A percentile compares a stretch with the other conserved stretches of the same genome.
phyloP scores from a whole-genome alignment of 30 jellyfish, hydroid and myxozoan genomes.

The Aurelia sp. region DNA sequence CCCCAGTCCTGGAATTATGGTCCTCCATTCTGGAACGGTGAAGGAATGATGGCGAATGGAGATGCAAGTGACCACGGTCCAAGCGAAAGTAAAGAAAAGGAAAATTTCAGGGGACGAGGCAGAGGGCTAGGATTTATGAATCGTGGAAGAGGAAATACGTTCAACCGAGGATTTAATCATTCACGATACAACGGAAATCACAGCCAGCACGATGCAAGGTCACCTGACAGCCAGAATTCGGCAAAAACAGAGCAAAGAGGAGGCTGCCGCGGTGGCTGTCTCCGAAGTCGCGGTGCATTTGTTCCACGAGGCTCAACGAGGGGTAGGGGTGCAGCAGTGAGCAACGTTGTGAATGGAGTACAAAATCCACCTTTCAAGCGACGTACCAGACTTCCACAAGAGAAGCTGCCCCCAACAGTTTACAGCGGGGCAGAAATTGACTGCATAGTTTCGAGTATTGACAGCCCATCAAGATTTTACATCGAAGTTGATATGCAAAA shows the following conservation, averaged over 20 bases:
- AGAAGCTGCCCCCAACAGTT: slow-evolving; percentile 2
- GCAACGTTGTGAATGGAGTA: neutral
- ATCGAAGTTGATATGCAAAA: neutral
- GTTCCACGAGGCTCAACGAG: slow-evolving; percentile 8
- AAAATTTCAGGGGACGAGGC: neutral
- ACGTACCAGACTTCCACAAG: slow-evolving; percentile 38
- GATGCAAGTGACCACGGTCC: too few species aligned
- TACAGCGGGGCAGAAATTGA: slow-evolving; percentile 45
- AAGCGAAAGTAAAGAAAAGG: neutral
- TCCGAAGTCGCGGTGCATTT: neutral
- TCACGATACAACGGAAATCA: neutral
- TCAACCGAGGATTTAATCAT: neutral
- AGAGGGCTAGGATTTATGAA: neutral
- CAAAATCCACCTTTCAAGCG: slow-evolving; percentile 3
- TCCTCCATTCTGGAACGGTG: neutral
- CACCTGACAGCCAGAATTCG: neutral
- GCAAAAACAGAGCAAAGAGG: neutral
- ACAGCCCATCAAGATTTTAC: slow-evolving; percentile 22
- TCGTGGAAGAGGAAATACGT: neutral
- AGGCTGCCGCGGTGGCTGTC: neutral
- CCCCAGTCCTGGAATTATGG: neutral
- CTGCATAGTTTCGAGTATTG: slow-evolving; percentile 5
- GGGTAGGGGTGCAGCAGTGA: slow-evolving; percentile 3
- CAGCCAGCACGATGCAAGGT: neutral
- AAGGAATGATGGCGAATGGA: neutral